Conservation (phyloP, 2,888 invertebrate genomes). For the Eurytoma californica region DNA sequence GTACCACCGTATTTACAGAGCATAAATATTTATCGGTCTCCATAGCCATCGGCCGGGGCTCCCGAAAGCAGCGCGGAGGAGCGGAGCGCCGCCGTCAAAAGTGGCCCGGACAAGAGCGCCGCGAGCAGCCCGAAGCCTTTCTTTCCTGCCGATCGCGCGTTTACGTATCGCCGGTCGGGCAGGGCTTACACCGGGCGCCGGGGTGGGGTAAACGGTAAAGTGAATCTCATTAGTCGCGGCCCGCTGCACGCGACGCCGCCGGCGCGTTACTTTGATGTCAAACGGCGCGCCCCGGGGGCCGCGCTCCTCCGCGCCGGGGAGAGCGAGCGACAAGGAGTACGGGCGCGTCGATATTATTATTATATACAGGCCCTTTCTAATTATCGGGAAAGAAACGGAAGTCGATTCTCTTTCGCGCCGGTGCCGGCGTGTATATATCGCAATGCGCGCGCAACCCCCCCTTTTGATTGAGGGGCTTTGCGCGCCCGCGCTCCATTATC, state of each 20-base stretch:
- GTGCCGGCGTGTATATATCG: background rate
- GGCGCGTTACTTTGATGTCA: constrained; percentile 69
- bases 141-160: background rate
- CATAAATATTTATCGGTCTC: constrained; percentile 46
- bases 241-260: constrained; percentile 62
- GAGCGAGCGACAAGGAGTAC: background rate
- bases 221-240: constrained; percentile 74
- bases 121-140: constrained; percentile 2
- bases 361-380: constrained; percentile 67
- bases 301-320: constrained; percentile 46
- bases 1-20: constrained; percentile 10
- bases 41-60: constrained; percentile 60
- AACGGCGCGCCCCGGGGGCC: constrained; percentile 64
- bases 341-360: constrained; percentile 66
- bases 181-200: background rate
- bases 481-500: background rate
- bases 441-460: background rate
- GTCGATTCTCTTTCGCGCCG: constrained; percentile 54
- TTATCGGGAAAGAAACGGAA: constrained; percentile 70
- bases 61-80: constrained; percentile 60
- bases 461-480: constrained; percentile 4
- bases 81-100: background rate
- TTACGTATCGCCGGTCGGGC: background rate
- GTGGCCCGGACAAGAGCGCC: background rate
- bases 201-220: constrained; percentile 65